Conservation (phyloP, 2,888 invertebrate genomes). For the Drosophila anomelani region DNA sequence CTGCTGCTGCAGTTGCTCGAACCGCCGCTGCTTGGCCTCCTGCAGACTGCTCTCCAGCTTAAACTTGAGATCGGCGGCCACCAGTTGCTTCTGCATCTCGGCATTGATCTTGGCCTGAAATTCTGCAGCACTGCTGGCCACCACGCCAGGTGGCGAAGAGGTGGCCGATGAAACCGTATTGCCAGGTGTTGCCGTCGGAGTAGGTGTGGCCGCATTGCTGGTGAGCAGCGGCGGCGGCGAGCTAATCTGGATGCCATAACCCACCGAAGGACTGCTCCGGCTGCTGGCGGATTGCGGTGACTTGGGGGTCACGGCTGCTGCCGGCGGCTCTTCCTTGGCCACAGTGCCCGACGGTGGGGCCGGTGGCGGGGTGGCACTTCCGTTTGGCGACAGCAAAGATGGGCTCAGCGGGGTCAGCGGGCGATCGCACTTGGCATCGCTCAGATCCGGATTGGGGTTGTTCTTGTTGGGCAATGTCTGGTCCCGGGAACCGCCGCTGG, state of each 20-base stretch:
- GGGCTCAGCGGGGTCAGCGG: slow-evolving; percentile 86
- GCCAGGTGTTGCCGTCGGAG: slow-evolving; percentile 49
- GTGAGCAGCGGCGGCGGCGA: slow-evolving; percentile 81
- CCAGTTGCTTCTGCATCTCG: slow-evolving; percentile 83
- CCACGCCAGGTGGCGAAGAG: slow-evolving; percentile 71
- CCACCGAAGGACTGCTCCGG: slow-evolving; percentile 53
- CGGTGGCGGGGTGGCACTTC: slow-evolving; percentile 69
- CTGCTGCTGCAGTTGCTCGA: slow-evolving; percentile 71
- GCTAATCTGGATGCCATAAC: slow-evolving; percentile 77
- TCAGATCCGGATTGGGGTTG: slow-evolving; percentile 97
- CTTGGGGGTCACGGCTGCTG: slow-evolving; percentile 61
- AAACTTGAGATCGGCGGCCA: slow-evolving; percentile 83
- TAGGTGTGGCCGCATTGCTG: slow-evolving; percentile 67
- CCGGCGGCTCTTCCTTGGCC: slow-evolving; percentile 23
- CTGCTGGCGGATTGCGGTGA: slow-evolving; percentile 73
- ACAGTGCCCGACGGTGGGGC: slow-evolving; percentile 59
- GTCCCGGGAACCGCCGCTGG: slow-evolving; percentile 96
- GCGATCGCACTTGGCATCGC: slow-evolving; percentile 94
- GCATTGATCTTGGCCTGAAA: slow-evolving; percentile 84
- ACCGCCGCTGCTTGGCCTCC: slow-evolving; percentile 79
- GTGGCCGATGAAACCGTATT: slow-evolving; percentile 73
- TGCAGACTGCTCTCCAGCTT: slow-evolving; percentile 82
- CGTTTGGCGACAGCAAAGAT: slow-evolving; percentile 74
- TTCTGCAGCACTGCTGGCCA: slow-evolving; percentile 64
- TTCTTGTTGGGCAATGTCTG: slow-evolving; percentile 98